Evolutionary conservation across 2,113 vertebrate genomes (phyloP).

Genomic region (Engraulis encrasicolus): DNA sequence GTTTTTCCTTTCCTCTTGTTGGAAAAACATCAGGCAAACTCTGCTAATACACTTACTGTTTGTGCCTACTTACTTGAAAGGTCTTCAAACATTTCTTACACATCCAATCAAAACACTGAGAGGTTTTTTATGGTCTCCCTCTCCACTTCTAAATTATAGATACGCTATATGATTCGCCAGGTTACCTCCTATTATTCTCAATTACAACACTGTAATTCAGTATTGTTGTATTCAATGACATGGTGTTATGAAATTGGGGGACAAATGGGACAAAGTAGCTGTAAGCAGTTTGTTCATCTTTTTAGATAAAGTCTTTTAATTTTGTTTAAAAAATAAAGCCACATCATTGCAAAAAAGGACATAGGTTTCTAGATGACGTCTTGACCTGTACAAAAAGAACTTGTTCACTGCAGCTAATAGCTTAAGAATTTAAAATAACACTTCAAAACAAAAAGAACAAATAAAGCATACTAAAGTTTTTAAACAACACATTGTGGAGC

Average conservation of each 20-base stretch:
- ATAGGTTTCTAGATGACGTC: conserved; percentile 25
- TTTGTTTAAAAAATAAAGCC: conserved; percentile 32
- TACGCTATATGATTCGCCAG: too few relatives aligned
- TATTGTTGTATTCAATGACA: too few relatives aligned
- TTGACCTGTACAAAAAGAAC: conserved; percentile 70
- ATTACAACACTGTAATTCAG: too few relatives aligned
- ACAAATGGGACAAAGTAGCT: not conserved
- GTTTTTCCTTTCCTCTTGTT: too few relatives aligned
- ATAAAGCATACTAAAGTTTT: conserved; percentile 41
- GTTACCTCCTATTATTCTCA: too few relatives aligned
- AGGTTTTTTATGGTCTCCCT: too few relatives aligned
- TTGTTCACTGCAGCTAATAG: conserved; percentile 52
- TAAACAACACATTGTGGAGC: conserved; percentile 61
- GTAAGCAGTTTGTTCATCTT: conserved; percentile 38
- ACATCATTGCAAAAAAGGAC: conserved; percentile 49
- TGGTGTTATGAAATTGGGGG: not conserved
- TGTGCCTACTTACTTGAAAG: too few relatives aligned
- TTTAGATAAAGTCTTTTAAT: conserved; percentile 34
- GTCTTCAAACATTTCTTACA: too few relatives aligned
- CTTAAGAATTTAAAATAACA: conserved; percentile 54
- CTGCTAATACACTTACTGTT: too few relatives aligned
- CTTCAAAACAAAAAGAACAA: conserved; percentile 58
- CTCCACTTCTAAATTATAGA: too few relatives aligned
- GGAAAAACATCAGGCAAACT: too few relatives aligned
- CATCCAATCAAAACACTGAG: too few relatives aligned